Evolutionary conservation across 2,113 vertebrate genomes (phyloP).

Genomic region (Rattus rattus): DNA sequence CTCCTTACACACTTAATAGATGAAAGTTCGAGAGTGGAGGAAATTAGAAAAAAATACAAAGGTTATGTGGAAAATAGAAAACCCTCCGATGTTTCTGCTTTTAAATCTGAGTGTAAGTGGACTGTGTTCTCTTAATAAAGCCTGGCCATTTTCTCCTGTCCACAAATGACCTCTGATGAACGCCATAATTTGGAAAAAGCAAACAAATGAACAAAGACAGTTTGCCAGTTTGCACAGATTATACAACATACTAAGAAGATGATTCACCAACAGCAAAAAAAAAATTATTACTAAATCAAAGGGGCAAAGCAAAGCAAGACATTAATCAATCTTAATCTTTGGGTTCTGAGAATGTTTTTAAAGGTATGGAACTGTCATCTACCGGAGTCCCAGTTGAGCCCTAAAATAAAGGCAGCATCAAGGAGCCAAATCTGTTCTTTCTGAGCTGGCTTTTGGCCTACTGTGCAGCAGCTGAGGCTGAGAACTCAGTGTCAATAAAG

Average conservation of each 20-base stretch:
- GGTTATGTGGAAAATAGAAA: neutral
- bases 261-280: neutral
- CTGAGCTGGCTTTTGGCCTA: conserved; percentile 74
- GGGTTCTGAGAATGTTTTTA: conserved; percentile 34
- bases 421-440: neutral
- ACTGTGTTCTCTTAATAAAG: neutral
- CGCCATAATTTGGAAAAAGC: neutral
- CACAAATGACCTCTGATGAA: neutral
- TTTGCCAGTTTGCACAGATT: neutral
- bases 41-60: neutral
- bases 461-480: conserved; percentile 75
- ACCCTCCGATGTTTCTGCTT: neutral
- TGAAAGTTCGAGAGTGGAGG: neutral
- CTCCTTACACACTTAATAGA: neutral
- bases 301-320: neutral
- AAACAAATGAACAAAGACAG: neutral
- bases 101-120: neutral
- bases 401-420: conserved; percentile 47
- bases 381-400: neutral
- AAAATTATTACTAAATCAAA: neutral
- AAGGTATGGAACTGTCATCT: conserved; percentile 37
- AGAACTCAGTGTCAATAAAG: neutral
- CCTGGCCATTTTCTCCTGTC: neutral
- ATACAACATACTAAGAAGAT: neutral
- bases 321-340: neutral